Evolutionary conservation across 2,113 vertebrate genomes (phyloP).

Genomic region (Mionectes macconnelli): DNA sequence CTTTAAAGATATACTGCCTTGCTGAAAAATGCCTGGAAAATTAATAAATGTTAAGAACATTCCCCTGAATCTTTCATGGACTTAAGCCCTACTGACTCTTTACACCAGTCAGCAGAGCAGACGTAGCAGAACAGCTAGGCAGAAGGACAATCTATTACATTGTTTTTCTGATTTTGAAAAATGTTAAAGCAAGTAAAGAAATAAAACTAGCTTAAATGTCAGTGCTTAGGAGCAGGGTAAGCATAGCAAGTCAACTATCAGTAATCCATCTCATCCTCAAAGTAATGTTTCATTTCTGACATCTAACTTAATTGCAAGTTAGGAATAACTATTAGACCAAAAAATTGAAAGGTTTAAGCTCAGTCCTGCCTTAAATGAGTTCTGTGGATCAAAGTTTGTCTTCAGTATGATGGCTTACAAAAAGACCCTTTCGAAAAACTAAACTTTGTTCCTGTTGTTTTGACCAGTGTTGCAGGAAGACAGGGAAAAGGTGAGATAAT

Average conservation of each 20-base stretch:
- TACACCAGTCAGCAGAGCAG: not conserved
- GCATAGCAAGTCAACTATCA: not conserved
- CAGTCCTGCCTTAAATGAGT: not conserved
- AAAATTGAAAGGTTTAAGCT: not conserved
- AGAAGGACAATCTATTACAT: not conserved
- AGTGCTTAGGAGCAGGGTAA: not conserved
- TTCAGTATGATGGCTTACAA: not conserved
- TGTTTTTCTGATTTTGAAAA: conserved; percentile 35
- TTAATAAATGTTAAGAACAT: not conserved
- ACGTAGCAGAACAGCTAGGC: not conserved
- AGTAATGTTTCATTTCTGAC: conserved; percentile 50
- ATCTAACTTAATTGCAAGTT: conserved; percentile 31
- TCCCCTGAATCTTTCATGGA: not conserved
- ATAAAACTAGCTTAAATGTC: conserved; percentile 32
- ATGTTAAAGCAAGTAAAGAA: not conserved
- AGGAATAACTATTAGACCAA: conserved; percentile 22
- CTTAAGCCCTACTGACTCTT: not conserved
- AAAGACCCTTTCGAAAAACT: not conserved
- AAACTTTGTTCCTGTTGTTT: not conserved
- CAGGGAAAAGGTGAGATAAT: not conserved
- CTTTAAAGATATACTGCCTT: not conserved
- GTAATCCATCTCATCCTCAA: conserved; percentile 33
- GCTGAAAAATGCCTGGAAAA: not conserved
- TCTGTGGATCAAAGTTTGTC: not conserved
- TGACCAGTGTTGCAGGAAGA: not conserved